These are phyloP conservation scores for Acanthopagrus latus DNA, from an alignment of 2,797 vertebrate species.

Conservation along the genomic window DNA sequence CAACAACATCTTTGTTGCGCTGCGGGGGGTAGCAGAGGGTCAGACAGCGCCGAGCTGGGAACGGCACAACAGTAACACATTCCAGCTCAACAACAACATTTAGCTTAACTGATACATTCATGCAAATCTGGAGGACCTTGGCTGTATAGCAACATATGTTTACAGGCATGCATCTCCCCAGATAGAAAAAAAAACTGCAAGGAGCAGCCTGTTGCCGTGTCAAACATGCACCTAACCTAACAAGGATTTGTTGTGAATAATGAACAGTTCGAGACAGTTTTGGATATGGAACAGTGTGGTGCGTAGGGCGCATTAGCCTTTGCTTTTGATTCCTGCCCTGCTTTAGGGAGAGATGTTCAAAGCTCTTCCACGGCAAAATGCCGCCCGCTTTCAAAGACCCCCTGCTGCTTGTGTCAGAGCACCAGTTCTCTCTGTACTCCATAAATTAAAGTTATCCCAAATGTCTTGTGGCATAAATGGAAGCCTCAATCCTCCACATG, in stretches of 20 bases:
- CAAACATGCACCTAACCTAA: conserved; percentile 53
- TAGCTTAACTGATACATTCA: conserved; percentile 34
- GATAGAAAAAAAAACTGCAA: neutral
- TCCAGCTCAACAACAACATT: conserved; percentile 43
- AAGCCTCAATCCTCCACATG: conserved; percentile 89
- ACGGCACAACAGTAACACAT: conserved; percentile 51
- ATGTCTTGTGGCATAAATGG: conserved; percentile 91
- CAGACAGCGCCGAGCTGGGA: conserved; percentile 56
- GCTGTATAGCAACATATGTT: conserved; percentile 12
- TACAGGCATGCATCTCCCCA: conserved; percentile 10
- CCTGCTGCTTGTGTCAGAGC: conserved; percentile 93
- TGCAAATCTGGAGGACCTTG: conserved; percentile 15
- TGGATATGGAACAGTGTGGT: conserved; percentile 86
- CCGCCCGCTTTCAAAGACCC: conserved; percentile 94
- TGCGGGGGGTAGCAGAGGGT: conserved; percentile 85
- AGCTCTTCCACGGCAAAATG: conserved; percentile 91
- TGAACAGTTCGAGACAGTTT: conserved; percentile 88
- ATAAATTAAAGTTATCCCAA: conserved; percentile 94
- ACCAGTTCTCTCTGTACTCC: conserved; percentile 96
- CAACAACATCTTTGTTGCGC: conserved; percentile 90
- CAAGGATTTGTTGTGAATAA: conserved; percentile 83
- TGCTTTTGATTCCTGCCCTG: conserved; percentile 95
- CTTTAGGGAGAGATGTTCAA: conserved; percentile 97
- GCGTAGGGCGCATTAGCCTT: conserved; percentile 93
- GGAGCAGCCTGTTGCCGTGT: conserved; percentile 44